A percentile compares a stretch with the other conserved stretches of the same genome.
Evolutionary conservation across 2,888 invertebrate genomes (phyloP).

Genomic region (Hetaerina titia): DNA sequence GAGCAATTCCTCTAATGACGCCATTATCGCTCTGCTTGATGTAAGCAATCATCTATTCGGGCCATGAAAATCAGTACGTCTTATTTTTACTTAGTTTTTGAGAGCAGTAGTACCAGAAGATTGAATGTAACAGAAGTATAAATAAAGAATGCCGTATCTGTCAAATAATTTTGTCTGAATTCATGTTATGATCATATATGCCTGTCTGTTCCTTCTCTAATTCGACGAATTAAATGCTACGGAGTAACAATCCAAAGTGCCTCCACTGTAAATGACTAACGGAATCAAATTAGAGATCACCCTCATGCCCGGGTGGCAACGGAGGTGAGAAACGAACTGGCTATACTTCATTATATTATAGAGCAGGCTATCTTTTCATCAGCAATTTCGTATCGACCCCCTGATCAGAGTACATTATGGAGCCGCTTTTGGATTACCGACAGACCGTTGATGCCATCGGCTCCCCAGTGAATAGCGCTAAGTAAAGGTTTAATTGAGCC

Average conservation of each 20-base stretch:
- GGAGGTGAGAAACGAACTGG: background rate
- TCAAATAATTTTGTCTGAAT: no score
- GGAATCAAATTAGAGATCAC: background rate
- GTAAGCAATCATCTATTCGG: no score
- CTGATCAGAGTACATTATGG: background rate
- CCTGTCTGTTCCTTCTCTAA: background rate
- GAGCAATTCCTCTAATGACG: no score
- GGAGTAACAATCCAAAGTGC: background rate
- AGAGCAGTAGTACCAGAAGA: no score
- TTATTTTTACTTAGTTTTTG: no score
- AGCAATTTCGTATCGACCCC: background rate
- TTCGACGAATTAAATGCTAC: background rate
- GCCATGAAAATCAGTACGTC: no score
- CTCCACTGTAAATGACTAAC: background rate
- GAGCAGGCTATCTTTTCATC: background rate
- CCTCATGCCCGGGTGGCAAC: background rate
- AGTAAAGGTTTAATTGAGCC: slow-evolving; percentile 35
- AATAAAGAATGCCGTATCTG: no score
- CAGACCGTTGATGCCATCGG: background rate
- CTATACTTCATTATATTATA: background rate
- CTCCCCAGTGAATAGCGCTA: background rate
- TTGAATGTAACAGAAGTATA: no score
- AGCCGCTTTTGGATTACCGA: slow-evolving; percentile 12
- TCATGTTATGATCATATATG: no score
- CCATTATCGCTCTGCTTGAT: no score